Evolutionary conservation across 2,113 vertebrate species (phyloP).

Genomic region (Gavialis gangeticus): DNA sequence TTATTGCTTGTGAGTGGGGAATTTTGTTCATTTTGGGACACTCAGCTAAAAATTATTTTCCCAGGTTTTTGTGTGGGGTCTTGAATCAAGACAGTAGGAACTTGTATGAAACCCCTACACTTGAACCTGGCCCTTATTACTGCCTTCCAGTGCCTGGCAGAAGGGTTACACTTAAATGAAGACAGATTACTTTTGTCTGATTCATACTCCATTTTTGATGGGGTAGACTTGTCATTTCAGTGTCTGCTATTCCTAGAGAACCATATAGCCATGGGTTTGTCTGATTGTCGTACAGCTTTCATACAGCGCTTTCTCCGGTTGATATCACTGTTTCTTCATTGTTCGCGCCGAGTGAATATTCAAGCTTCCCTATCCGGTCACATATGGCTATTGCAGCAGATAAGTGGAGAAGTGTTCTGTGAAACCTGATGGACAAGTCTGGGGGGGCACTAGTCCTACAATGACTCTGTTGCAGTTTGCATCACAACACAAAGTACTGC

Average conservation of each 20-base stretch:
- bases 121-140: too few relatives aligned
- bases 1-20: too few relatives aligned
- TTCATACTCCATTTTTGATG: not conserved
- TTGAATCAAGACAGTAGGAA: too few relatives aligned
- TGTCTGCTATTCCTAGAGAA: not conserved
- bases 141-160: too few relatives aligned
- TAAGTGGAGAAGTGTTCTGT: not conserved
- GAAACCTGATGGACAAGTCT: not conserved
- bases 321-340: not conserved
- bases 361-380: not conserved
- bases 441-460: not conserved
- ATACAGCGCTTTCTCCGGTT: not conserved
- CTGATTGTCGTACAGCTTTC: not conserved
- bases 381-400: not conserved
- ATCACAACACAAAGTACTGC: not conserved
- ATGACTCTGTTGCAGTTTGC: not conserved
- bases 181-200: not conserved
- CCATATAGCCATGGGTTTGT: not conserved
- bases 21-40: too few relatives aligned
- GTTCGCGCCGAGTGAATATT: not conserved
- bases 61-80: too few relatives aligned
- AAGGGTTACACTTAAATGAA: not conserved
- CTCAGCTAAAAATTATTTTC: too few relatives aligned
- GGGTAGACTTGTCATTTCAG: not conserved
- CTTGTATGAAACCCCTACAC: too few relatives aligned